Evolutionary conservation across 2,113 vertebrate species (phyloP).

Genomic region (Narcine bancroftii): DNA sequence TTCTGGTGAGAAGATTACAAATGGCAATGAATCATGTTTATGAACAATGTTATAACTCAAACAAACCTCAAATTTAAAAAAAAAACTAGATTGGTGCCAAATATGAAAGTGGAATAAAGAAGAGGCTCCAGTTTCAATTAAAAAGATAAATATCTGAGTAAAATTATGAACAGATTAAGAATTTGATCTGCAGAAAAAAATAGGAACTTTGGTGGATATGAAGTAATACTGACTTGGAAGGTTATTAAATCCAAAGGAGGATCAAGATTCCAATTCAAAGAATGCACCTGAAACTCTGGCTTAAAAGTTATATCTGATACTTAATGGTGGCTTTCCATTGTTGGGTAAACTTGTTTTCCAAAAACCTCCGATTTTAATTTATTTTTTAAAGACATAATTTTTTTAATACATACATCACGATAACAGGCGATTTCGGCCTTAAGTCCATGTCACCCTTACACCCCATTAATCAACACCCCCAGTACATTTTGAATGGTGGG

Average conservation of each 20-base stretch:
- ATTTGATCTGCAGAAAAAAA: no score
- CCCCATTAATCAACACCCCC: no score
- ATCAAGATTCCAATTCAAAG: no score
- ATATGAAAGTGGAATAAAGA: background rate
- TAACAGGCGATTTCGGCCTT: no score
- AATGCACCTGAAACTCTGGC: constrained; percentile 73
- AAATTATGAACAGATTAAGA: no score
- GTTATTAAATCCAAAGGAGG: constrained; percentile 57
- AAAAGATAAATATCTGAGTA: background rate
- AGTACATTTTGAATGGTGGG: no score
- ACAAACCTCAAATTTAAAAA: background rate
- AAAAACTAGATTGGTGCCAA: background rate
- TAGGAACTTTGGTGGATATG: constrained; percentile 88
- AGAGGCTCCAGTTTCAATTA: background rate
- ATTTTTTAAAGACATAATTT: no score
- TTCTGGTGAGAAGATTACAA: background rate
- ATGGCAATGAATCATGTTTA: no score
- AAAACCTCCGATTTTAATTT: no score
- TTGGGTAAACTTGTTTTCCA: no score
- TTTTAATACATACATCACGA: no score
- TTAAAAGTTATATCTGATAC: constrained; percentile 48
- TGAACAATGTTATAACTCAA: background rate
- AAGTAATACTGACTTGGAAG: constrained; percentile 71
- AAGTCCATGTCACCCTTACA: no score
- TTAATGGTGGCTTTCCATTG: constrained; percentile 71